Conservation (phyloP, 2,888 invertebrate species). For the Barypeithes pellucidus region DNA sequence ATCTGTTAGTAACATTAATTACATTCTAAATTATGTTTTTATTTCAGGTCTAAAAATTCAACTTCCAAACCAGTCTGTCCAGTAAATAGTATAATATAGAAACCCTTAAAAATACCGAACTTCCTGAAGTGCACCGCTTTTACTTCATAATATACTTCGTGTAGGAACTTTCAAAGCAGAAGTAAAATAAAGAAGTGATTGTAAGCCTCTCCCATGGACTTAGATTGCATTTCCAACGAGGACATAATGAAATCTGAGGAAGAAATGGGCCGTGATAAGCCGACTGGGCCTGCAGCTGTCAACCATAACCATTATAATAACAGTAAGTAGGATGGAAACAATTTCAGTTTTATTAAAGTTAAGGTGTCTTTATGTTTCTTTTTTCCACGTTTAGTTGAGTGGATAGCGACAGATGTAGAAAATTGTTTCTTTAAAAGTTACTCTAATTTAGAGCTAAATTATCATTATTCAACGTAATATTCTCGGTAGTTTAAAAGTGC, state of each 20-base stretch:
- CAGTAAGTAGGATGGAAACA: constrained; percentile 14
- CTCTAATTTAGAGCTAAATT: too few species aligned
- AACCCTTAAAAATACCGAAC: background rate
- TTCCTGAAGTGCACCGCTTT: background rate
- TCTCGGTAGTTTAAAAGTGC: too few species aligned
- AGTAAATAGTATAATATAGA: background rate
- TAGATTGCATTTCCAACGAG: constrained; percentile 17
- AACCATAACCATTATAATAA: constrained; percentile 27
- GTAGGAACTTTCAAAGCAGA: background rate
- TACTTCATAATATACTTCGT: constrained; percentile 1
- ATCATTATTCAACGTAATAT: too few species aligned
- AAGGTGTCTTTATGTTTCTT: background rate
- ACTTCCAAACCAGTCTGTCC: background rate
- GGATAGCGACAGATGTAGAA: background rate
- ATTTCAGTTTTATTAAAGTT: constrained; percentile 2
- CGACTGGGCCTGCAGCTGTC: constrained; percentile 10
- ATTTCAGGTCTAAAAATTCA: background rate
- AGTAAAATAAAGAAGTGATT: constrained; percentile 5
- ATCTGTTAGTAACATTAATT: too few species aligned
- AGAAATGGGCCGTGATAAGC: constrained; percentile 31
- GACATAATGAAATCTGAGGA: constrained; percentile 29
- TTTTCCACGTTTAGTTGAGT: background rate
- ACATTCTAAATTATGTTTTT: background rate
- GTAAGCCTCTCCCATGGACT: constrained; percentile 4
- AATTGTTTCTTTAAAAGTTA: background rate